Conservation (phyloP, 2,888 invertebrate species). For the Desoria tigrina region DNA sequence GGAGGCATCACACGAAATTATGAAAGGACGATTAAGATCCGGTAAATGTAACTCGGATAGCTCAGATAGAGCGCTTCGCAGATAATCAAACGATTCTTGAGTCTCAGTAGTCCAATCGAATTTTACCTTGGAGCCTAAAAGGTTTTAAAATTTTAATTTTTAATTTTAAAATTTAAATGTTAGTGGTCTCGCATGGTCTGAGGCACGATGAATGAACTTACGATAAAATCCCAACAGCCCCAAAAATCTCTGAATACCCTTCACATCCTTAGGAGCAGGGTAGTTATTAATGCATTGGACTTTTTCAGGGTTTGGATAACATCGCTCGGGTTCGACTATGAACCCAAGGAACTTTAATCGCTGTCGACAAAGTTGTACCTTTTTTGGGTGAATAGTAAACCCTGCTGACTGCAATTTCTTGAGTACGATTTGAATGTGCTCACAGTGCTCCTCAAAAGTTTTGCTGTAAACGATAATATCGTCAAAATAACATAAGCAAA, state of each 20-base stretch:
- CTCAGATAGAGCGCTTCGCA: neutral
- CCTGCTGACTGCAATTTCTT: constrained; percentile 48
- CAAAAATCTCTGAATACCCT: constrained; percentile 34
- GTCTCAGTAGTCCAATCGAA: neutral
- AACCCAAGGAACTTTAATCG: constrained; percentile 56
- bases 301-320: constrained; percentile 56
- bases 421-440: no score
- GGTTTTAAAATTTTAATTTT: neutral
- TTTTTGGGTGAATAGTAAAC: no score
- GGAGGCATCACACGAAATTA: constrained; percentile 54
- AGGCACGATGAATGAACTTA: constrained; percentile 33
- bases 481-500: constrained; percentile 54
- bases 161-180: neutral
- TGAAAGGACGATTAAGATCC: constrained; percentile 47
- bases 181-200: constrained; percentile 24
- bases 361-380: constrained; percentile 30
- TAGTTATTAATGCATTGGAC: constrained; percentile 39
- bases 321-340: constrained; percentile 54
- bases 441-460: constrained; percentile 29
- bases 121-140: no score
- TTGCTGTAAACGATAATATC: constrained; percentile 50
- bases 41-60: no score
- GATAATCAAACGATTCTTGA: neutral
- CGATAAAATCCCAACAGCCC: constrained; percentile 39
- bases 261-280: constrained; percentile 30